Percentiles rank a stretch among this genome's conserved stretches.
phyloP scores from a whole-genome alignment of 2,113 vertebrate species.

The Tamias sibiricus region DNA sequence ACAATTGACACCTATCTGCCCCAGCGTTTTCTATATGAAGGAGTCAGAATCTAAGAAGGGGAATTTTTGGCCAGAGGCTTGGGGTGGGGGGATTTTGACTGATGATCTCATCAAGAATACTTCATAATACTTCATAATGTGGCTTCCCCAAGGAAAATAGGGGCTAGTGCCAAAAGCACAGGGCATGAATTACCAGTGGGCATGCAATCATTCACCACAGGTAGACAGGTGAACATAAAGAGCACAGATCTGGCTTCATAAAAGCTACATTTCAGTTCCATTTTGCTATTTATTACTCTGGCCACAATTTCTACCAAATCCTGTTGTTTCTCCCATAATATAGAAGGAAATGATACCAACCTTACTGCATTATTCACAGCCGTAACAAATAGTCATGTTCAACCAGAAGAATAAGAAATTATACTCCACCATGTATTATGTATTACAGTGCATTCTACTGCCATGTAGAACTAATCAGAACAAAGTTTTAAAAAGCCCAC shows the following conservation, averaged over 20 bases:
- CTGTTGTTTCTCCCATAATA: neutral
- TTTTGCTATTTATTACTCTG: neutral
- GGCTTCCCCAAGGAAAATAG: neutral
- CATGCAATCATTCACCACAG: neutral
- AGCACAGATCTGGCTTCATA: neutral
- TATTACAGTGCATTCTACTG: no score
- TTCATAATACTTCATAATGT: neutral
- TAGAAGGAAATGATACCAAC: no score
- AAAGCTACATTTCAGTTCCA: neutral
- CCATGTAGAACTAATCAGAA: no score
- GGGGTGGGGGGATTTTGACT: neutral
- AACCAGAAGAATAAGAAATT: no score
- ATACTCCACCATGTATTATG: no score
- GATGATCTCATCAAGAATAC: neutral
- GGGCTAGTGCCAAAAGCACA: neutral
- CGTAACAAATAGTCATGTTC: neutral
- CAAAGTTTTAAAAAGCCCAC: no score
- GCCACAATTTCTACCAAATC: neutral
- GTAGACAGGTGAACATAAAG: neutral
- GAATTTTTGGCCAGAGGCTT: neutral
- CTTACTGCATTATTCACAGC: neutral
- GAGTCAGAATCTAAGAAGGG: neutral
- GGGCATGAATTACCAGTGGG: neutral
- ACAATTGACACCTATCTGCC: fast-evolving
- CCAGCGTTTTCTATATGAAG: neutral